These are phyloP conservation scores for Indri indri DNA, from an alignment of 2,113 vertebrate species.

Conservation along the genomic window DNA sequence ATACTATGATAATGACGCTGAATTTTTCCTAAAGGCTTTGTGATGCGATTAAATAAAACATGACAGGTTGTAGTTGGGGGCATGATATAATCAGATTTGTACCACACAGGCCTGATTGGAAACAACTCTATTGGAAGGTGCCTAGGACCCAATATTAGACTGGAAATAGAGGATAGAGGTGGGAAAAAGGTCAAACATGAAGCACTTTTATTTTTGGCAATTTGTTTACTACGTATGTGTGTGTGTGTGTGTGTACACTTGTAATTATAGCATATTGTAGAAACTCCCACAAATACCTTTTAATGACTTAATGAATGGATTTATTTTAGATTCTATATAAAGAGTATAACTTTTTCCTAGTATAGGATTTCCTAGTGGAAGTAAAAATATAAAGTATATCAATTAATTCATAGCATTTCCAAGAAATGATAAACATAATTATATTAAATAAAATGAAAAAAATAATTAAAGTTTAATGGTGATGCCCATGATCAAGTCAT, in stretches of 20 bases:
- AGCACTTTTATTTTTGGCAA: not conserved
- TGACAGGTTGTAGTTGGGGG: not conserved
- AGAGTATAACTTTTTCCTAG: not conserved
- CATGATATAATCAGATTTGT: not conserved
- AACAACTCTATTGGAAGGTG: not conserved
- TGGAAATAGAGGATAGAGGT: rapidly evolving
- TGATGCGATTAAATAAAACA: not conserved
- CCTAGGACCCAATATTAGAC: not conserved
- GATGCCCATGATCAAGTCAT: not conserved
- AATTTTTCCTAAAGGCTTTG: not conserved
- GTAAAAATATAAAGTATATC: not conserved
- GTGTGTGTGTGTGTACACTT: not conserved
- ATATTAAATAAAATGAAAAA: not conserved
- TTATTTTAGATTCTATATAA: not conserved
- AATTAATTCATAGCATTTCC: not conserved
- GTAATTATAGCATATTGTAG: not conserved
- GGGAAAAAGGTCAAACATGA: not conserved
- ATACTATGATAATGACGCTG: not conserved
- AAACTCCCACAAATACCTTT: not conserved
- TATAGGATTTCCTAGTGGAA: not conserved
- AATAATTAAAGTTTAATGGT: not conserved
- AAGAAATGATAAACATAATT: not conserved
- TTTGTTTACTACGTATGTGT: not conserved
- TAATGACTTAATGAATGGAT: not conserved
- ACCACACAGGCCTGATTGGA: not conserved